Conservation (phyloP, 2,113 vertebrate species). For the Uria lomvia region DNA sequence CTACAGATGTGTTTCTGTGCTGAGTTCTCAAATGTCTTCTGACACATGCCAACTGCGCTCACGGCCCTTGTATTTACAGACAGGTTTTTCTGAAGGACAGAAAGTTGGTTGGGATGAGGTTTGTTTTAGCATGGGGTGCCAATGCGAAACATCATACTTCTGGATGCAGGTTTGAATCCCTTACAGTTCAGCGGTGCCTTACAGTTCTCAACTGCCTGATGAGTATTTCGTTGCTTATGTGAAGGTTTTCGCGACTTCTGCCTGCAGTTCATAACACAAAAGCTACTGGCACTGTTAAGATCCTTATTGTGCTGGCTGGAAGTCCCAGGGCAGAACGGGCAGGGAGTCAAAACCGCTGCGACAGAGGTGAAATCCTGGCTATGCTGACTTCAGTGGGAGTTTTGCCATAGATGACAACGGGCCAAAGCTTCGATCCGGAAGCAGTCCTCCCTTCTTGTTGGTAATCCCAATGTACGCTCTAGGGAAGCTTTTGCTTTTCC, state of each 20-base stretch:
- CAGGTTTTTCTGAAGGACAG: conserved; percentile 4
- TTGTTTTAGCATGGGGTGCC: conserved; percentile 36
- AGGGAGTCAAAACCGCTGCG: background rate
- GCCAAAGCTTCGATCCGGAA: background rate
- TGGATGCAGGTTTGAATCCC: background rate
- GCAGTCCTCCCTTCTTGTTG: background rate
- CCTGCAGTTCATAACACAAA: background rate
- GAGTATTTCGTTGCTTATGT: background rate
- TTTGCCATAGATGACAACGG: background rate
- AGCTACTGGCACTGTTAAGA: background rate
- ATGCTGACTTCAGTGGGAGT: background rate
- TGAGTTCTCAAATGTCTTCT: conserved; percentile 5
- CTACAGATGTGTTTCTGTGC: background rate
- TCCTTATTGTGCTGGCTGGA: background rate
- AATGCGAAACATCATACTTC: background rate
- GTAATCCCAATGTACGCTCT: background rate
- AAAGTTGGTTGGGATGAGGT: conserved; percentile 23
- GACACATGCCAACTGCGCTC: background rate
- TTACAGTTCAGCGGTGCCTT: background rate
- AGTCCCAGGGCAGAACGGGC: background rate
- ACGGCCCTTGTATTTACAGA: conserved; percentile 13
- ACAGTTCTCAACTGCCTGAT: background rate
- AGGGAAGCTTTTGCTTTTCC: background rate
- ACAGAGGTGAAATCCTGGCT: conserved; percentile 6
- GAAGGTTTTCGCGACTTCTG: background rate